Evolutionary conservation across 1,140 invertebrate species (phyloP).

Genomic region (Patella vulgata): DNA sequence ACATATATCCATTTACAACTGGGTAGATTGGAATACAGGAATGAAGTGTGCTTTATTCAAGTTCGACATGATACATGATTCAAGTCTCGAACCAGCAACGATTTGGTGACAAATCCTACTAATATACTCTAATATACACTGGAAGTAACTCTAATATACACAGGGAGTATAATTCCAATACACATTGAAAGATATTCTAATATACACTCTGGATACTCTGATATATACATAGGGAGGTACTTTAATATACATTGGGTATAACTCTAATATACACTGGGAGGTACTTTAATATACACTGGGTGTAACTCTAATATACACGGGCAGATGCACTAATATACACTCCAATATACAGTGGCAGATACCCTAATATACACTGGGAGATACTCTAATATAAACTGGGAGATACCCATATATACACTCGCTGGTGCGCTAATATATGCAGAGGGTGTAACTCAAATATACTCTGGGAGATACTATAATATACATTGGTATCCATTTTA

Average conservation of each 20-base stretch:
- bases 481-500: no score
- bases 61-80: no score
- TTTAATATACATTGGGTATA: not conserved
- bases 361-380: not conserved
- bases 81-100: no score
- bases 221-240: conserved; percentile 6
- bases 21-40: no score
- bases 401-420: conserved; percentile 2
- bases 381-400: conserved; percentile 5
- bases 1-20: no score
- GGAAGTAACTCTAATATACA: not conserved
- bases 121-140: not conserved
- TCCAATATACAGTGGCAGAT: not conserved
- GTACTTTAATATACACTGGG: not conserved
- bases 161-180: not conserved
- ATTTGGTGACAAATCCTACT: no score
- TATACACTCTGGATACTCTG: not conserved
- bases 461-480: no score
- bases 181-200: not conserved
- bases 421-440: not conserved
- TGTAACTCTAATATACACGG: not conserved
- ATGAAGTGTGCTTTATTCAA: no score
- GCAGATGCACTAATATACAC: conserved; percentile 2
- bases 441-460: no score
- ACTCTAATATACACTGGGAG: no score